phyloP scores from a whole-genome alignment of 2,797 vertebrate species.

The Chiroxiphia lanceolata region DNA sequence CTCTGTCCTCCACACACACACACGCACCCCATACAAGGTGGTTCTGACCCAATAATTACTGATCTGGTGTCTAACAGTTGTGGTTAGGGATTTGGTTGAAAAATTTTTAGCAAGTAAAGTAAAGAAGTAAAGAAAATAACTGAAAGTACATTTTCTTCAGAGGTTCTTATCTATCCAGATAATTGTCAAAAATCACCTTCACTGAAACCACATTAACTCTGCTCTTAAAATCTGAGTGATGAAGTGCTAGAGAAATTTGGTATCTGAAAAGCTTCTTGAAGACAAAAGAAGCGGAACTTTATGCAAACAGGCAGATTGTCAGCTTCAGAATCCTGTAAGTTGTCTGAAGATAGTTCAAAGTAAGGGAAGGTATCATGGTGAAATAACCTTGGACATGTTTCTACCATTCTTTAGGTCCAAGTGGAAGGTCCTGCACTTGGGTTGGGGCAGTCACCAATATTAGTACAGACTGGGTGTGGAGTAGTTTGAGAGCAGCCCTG shows the following conservation, averaged over 20 bases:
- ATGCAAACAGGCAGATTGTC: neutral
- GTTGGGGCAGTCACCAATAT: neutral
- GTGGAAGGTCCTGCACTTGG: neutral
- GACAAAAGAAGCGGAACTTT: neutral
- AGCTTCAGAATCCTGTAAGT: neutral
- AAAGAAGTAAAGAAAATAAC: neutral
- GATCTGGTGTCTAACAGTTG: too few species aligned
- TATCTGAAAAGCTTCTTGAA: neutral
- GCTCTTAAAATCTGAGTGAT: neutral
- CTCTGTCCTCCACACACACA: too few species aligned
- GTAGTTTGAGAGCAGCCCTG: neutral
- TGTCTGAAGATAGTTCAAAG: neutral
- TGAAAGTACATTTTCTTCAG: neutral
- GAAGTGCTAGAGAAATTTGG: neutral
- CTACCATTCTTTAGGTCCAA: neutral
- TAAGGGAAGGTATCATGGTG: neutral
- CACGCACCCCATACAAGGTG: too few species aligned
- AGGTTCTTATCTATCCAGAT: neutral
- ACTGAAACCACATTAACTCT: neutral
- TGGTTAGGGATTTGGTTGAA: neutral
- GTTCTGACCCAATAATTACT: too few species aligned
- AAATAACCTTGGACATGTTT: neutral
- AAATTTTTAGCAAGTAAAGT: neutral
- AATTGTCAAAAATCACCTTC: neutral
- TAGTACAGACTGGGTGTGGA: neutral